These are phyloP conservation scores for Peromyscus polionotus DNA, from an alignment of 2,113 vertebrate species.

Conservation along the genomic window DNA sequence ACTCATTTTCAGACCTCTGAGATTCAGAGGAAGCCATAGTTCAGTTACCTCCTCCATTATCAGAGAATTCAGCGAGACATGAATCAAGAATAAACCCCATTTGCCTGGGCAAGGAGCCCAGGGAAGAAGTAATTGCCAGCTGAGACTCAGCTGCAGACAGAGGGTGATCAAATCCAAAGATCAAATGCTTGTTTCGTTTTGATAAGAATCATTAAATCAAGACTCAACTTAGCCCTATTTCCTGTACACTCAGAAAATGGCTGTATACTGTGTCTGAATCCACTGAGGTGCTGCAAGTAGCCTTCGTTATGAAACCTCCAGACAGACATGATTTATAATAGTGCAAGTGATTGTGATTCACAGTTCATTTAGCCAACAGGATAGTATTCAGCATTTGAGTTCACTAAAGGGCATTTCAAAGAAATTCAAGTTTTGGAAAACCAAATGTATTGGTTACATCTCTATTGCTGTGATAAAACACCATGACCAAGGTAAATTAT, in stretches of 20 bases:
- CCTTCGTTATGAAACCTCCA: conserved; percentile 81
- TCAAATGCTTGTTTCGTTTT: conserved; percentile 88
- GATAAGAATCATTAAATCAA: conserved; percentile 88
- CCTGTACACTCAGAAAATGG: conserved; percentile 80
- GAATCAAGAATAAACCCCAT: conserved; percentile 85
- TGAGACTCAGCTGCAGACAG: conserved; percentile 85
- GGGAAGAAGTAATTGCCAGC: conserved; percentile 84
- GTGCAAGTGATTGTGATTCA: conserved; percentile 72
- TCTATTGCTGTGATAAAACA: neutral
- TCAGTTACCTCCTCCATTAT: conserved; percentile 72
- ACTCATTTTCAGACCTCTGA: conserved; percentile 74
- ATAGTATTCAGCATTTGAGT: neutral
- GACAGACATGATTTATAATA: conserved; percentile 79
- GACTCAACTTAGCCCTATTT: conserved; percentile 83
- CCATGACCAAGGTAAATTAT: neutral
- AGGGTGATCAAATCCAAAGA: conserved; percentile 86
- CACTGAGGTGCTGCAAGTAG: conserved; percentile 64
- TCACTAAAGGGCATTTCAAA: conserved; percentile 58
- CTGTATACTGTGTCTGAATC: conserved; percentile 68
- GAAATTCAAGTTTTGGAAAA: neutral
- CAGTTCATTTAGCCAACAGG: conserved; percentile 77
- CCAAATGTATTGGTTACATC: neutral
- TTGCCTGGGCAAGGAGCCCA: conserved; percentile 86
- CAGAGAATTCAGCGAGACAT: conserved; percentile 82
- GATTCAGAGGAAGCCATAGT: conserved; percentile 71